Evolutionary conservation across 2,113 vertebrate genomes (phyloP), one percentile per base, ranked within the genome.

Genomic region (Gopherus flavomarginatus): DNA sequence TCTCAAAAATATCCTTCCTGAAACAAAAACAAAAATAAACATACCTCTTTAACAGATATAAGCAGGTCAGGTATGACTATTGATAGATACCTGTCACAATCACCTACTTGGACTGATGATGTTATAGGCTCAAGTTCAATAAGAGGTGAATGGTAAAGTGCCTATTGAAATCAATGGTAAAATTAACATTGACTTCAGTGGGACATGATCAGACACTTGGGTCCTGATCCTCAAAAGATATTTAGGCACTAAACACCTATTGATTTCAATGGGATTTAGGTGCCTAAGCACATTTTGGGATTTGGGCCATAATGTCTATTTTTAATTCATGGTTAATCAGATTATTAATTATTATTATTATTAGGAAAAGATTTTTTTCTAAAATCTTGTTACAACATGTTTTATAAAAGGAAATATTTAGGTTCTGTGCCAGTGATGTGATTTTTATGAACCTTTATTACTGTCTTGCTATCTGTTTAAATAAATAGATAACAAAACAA

Each of bases 131-230:
- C 57, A 85, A 44, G 86, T 69, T 29, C 62, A 57, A 21, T 83
- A 75, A 65, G 50, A 90, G 92, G 47, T 56, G 53, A 94, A 38
- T 31, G 50, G 62, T 44, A 65, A 65, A 50, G 24, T 47, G 72
- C 11, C 10, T 44, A 38, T 88, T 93, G 59, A 90, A 56, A 50
- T 92, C 2, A 1, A 52, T 85, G 38, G 24, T 90, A 86, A 86
- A 90, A 49, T 92, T 95, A 21, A 86, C 52, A 62, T 89, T 83
- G 81, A 16, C 77, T 95, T 95, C 86, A 92, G 50, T 69, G 38
- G 83, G n/a, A 84, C 11, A 77, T 75, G 87, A 86, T n/a, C 42
- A 87, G 27, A 3, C 2, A 92, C 5, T 38, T 72, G 65, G n/a
- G n/a, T 72, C 65, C 65, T 72, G n/a, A 72, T 38, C 65, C 8